phyloP scores from a whole-genome alignment of 2,797 vertebrate species.

The Myotis vivesi region DNA sequence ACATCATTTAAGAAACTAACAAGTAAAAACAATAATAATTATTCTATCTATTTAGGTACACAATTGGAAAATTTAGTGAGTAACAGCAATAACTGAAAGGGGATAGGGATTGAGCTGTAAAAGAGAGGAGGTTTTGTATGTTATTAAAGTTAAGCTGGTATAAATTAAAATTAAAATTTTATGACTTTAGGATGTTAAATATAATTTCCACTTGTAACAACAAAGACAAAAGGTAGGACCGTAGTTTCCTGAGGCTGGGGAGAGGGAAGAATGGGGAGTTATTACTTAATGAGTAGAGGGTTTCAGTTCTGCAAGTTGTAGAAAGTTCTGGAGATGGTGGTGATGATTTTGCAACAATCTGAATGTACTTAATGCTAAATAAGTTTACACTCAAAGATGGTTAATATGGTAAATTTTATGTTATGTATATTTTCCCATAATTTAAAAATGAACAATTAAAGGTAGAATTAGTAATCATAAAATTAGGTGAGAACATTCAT shows the following conservation, averaged over 20 bases:
- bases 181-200: neutral
- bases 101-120: neutral
- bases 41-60: neutral
- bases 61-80: neutral
- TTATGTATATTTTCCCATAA: neutral
- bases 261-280: neutral
- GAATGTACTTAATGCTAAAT: neutral
- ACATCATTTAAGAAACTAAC: neutral
- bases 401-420: neutral
- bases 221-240: neutral
- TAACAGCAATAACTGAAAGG: neutral
- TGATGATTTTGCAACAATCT: neutral
- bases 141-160: neutral
- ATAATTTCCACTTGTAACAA: neutral
- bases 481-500: constrained; percentile 33
- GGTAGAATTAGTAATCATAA: neutral
- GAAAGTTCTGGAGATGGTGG: neutral
- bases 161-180: neutral
- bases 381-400: neutral
- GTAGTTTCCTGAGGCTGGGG: neutral
- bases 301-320: constrained; percentile 11
- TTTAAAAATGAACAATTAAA: constrained; percentile 6
- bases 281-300: neutral
- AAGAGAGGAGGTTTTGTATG: neutral
- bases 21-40: neutral